Conservation (phyloP, 64 coral and sea anemone species). For the Trachythela sp. region DNA sequence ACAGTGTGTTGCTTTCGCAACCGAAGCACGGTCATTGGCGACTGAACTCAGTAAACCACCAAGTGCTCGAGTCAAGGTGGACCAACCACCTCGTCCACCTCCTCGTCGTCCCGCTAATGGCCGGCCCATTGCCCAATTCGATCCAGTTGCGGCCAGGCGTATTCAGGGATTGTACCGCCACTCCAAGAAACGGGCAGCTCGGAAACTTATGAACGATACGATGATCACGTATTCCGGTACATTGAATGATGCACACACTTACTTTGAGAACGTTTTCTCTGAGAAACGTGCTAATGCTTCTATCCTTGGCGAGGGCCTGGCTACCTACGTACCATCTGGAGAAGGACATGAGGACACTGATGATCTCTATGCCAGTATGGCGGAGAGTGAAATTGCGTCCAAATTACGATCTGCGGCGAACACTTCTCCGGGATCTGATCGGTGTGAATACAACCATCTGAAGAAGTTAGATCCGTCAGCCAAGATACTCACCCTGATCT, state of each 20-base stretch:
- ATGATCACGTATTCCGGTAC: not conserved
- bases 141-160: not conserved
- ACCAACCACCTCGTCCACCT: too few species aligned
- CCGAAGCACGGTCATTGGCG: too few species aligned
- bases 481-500: not conserved
- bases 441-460: not conserved
- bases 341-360: not conserved
- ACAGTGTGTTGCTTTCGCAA: too few species aligned
- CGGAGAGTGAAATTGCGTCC: not conserved
- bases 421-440: not conserved
- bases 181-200: not conserved
- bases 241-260: not conserved
- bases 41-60: too few species aligned
- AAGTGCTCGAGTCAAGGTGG: too few species aligned
- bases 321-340: not conserved
- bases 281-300: not conserved
- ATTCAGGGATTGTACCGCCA: not conserved
- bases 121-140: not conserved
- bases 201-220: not conserved
- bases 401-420: not conserved
- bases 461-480: not conserved
- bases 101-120: not conserved
- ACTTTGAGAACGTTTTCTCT: not conserved
- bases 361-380: not conserved
- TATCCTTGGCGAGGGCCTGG: not conserved